phyloP scores from a whole-genome alignment of 2,113 vertebrate species.

The Myotis yumanensis region DNA sequence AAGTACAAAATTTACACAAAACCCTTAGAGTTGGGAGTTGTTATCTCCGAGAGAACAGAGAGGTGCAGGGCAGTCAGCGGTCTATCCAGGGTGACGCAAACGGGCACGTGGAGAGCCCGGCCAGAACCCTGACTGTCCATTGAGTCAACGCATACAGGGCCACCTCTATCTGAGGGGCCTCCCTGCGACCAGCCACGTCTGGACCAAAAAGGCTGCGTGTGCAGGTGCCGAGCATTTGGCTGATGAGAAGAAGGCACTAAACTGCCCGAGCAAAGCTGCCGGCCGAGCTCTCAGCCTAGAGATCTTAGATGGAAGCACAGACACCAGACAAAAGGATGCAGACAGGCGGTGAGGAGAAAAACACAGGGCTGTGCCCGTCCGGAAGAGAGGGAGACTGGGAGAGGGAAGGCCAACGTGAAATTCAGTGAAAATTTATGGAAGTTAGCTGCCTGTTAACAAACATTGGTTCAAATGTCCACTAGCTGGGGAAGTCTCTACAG shows the following conservation, averaged over 20 bases:
- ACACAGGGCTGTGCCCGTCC: neutral
- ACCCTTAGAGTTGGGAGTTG: neutral
- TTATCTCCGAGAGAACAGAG: neutral
- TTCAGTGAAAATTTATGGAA: neutral
- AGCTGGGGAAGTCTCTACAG: neutral
- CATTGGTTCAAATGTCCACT: neutral
- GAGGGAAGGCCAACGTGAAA: neutral
- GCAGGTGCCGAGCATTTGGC: neutral
- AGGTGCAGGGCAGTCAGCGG: neutral
- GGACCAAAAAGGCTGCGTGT: neutral
- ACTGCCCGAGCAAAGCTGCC: neutral
- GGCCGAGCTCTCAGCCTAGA: neutral
- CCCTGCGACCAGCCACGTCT: neutral
- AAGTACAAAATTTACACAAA: neutral
- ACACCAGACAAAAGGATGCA: neutral
- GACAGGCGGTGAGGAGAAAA: neutral
- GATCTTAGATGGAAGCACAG: neutral
- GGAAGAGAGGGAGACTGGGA: neutral
- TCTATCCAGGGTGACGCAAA: neutral
- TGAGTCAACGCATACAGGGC: neutral
- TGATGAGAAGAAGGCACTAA: neutral
- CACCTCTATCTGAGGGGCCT: neutral
- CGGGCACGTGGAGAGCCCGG: accelerated
- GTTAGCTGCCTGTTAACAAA: neutral
- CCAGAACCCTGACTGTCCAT: neutral